phyloP scores from a whole-genome alignment of 2,888 invertebrate genomes.

The Cataglyphis altisquamis region DNA sequence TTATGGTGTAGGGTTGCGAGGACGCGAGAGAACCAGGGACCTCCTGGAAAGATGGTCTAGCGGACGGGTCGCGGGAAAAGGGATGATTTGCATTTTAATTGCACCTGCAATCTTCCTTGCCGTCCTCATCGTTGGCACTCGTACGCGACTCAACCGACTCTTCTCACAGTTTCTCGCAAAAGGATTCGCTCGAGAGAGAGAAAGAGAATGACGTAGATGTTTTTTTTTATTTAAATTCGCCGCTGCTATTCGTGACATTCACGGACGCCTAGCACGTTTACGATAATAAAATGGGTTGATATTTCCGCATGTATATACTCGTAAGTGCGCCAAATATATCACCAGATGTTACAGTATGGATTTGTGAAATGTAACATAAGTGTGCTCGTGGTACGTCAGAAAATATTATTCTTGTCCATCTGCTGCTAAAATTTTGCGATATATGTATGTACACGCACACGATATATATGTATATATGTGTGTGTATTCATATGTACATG shows the following conservation, averaged over 20 bases:
- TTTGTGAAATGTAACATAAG: slow-evolving; percentile 32
- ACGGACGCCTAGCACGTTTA: background rate
- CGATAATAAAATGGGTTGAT: slow-evolving; percentile 27
- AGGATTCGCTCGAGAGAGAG: slow-evolving; percentile 6
- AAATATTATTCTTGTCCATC: slow-evolving; percentile 35
- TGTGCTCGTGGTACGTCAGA: slow-evolving; percentile 5
- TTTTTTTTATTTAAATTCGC: slow-evolving; percentile 42
- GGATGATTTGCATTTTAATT: slow-evolving; percentile 85
- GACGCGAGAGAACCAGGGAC: slow-evolving; percentile 57
- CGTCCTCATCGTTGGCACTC: slow-evolving; percentile 58
- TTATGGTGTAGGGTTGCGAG: slow-evolving; percentile 72
- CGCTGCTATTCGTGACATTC: background rate
- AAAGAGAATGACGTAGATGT: background rate
- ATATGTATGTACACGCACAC: background rate
- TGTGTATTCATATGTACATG: too few species aligned
- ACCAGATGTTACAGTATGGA: slow-evolving; percentile 35
- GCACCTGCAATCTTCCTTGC: slow-evolving; percentile 71
- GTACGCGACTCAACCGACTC: slow-evolving; percentile 36
- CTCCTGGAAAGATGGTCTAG: slow-evolving; percentile 68
- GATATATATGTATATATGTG: too few species aligned
- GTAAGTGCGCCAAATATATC: slow-evolving; percentile 38
- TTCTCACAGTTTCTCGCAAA: slow-evolving; percentile 22
- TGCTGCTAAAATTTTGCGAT: slow-evolving; percentile 15
- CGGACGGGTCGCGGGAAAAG: slow-evolving; percentile 74
- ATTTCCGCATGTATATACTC: background rate